These are phyloP conservation scores for Uloborus diversus DNA, from an alignment of 1,140 invertebrate genomes.

Conservation along the genomic window DNA sequence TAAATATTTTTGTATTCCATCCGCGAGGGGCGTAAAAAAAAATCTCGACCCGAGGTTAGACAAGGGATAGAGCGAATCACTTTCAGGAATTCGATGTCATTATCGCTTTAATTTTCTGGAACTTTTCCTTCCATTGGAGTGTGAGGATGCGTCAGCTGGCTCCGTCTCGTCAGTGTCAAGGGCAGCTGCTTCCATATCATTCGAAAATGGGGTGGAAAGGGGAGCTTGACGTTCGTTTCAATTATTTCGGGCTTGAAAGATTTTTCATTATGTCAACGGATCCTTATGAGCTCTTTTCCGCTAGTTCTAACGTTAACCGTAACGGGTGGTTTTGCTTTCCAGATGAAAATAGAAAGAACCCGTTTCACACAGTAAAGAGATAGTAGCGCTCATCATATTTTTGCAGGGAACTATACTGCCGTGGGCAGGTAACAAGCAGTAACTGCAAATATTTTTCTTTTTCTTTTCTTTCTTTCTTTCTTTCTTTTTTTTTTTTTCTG, in stretches of 20 bases:
- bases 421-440: too few species aligned
- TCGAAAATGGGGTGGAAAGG: neutral
- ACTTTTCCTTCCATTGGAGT: neutral
- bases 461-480: too few species aligned
- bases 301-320: neutral
- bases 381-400: too few species aligned
- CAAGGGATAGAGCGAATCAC: neutral
- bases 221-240: conserved; percentile 43
- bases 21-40: too few species aligned
- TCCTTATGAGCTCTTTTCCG: neutral
- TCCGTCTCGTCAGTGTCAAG: conserved; percentile 27
- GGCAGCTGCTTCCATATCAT: conserved; percentile 14
- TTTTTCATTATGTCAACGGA: conserved; percentile 47
- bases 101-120: conserved; percentile 39
- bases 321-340: too few species aligned
- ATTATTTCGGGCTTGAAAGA: conserved; percentile 31
- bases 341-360: too few species aligned
- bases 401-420: too few species aligned
- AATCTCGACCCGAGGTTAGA: neutral
- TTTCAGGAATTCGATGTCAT: neutral
- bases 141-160: conserved; percentile 11
- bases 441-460: too few species aligned
- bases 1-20: too few species aligned
- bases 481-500: too few species aligned
- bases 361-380: too few species aligned